phyloP scores from a whole-genome alignment of 2,113 vertebrate genomes.

The Chaenogobius annularis region DNA sequence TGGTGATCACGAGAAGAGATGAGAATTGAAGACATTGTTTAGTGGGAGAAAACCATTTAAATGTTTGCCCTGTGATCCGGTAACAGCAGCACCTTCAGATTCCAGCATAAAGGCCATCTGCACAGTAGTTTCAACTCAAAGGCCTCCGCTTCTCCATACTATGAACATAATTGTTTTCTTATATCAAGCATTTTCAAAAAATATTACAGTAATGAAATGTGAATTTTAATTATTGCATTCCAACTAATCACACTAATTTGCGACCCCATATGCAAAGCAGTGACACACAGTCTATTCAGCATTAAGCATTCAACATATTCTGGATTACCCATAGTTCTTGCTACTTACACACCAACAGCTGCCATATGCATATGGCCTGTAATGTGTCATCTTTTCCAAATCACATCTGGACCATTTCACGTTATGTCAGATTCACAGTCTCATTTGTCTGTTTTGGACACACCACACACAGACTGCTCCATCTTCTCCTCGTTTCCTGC shows the following conservation, averaged over 20 bases:
- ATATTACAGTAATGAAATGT: not conserved
- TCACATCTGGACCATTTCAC: conserved; percentile 35
- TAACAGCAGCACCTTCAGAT: conserved; percentile 62
- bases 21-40: conserved; percentile 23
- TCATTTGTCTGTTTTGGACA: conserved; percentile 14
- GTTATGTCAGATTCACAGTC: conserved; percentile 53
- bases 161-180: not conserved
- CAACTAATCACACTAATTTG: not conserved
- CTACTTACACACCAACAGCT: not conserved
- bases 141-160: conserved; percentile 39
- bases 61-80: conserved; percentile 66
- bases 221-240: not conserved
- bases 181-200: not conserved
- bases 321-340: not conserved
- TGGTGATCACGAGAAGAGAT: not conserved
- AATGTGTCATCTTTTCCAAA: not conserved
- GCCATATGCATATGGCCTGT: not conserved
- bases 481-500: conserved; percentile 58
- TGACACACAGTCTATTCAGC: not conserved
- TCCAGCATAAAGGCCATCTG: conserved; percentile 59
- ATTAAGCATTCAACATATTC: not conserved
- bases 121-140: conserved; percentile 28
- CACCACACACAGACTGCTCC: conserved; percentile 53
- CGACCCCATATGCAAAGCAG: not conserved
- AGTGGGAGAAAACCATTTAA: conserved; percentile 15